Base-by-base conservation (phyloP, 2,113 vertebrate genomes). In the Scytalopus superciliaris region DNA sequence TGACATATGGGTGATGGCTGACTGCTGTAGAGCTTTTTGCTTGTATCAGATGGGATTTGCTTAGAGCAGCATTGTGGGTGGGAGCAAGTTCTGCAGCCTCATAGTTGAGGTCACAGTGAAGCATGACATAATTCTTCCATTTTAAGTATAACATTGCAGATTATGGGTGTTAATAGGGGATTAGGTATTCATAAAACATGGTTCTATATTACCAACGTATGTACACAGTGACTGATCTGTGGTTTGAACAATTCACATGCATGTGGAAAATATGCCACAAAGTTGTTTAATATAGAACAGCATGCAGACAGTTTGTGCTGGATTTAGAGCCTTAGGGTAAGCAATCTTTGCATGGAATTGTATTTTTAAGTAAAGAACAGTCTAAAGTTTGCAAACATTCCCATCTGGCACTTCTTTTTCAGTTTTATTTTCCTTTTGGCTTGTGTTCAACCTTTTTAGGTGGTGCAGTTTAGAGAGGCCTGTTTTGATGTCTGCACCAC, bases 291-390 rank as follows among this genome's bases (percentile, higher is more conserved):
- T 78, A 4, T 5, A 68, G 47, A 89, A 11, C 22, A 77, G 16
- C 23, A 14, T 40, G 25, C 21, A 77, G 53, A 57, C 12, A 75
- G 16, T 79, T 79, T 87, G 55, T 69, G 40, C 57, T 49, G 72
- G 25, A 53, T 85, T 70, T 50, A 62, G 55, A 68, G 56, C 25
- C 30, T 56, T 16, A n/a, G 24, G 39, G 30, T 62, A 57, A 92
- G n/a, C 37, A 77, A 12, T 47, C 5, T 0, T 78, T 84, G 24
- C 33, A 39, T 64, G 44, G 64, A 84, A 84, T 81, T 94, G 33
- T 77, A 59, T 66, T 86, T 90, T 93, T 79, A 91, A 90, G 45
- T 53, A 86, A 94, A 56, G 44, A 79, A 24, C 55, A 35, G 23
- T 45, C 40, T 55, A 19, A 70, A 84, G 24, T 63, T 93, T 72